Conservation (phyloP, 2,888 invertebrate genomes). For the Orthonevra nobilis region DNA sequence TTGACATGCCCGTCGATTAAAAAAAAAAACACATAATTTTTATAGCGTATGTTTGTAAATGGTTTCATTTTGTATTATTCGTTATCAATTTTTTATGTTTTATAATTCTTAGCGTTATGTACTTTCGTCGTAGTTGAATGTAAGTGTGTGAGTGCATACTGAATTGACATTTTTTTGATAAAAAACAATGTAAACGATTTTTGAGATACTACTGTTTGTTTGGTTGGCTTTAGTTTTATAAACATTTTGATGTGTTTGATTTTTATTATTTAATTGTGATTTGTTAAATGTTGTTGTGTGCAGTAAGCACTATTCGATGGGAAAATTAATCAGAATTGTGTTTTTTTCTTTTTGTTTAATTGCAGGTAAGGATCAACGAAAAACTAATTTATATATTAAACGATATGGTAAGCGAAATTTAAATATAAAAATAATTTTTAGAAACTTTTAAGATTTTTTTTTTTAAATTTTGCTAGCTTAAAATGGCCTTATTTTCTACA, state of each 20-base stretch:
- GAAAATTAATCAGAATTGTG: conserved; percentile 55
- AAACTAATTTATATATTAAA: conserved; percentile 78
- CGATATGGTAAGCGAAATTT: conserved; percentile 79
- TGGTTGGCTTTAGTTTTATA: conserved; percentile 12
- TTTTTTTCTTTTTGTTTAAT: conserved; percentile 72
- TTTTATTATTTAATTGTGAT: conserved; percentile 26
- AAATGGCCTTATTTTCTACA: no score
- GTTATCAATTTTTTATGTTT: neutral
- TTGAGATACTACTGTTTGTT: conserved; percentile 12
- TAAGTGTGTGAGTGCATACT: conserved; percentile 11
- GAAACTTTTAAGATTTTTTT: no score
- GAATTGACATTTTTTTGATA: conserved; percentile 5
- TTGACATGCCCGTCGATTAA: no score
- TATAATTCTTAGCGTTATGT: conserved; percentile 27
- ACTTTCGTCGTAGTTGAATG: conserved; percentile 34
- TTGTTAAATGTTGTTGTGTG: conserved; percentile 63
- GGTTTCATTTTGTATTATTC: neutral
- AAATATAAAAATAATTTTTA: no score
- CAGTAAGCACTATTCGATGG: conserved; percentile 6
- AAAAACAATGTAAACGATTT: no score
- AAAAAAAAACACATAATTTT: no score
- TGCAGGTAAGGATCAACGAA: conserved; percentile 80
- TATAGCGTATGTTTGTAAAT: conserved; percentile 47
- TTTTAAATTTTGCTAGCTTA: no score
- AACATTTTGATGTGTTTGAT: conserved; percentile 27